Conservation (phyloP, 2,888 invertebrate species). For the Philaethria dido region DNA sequence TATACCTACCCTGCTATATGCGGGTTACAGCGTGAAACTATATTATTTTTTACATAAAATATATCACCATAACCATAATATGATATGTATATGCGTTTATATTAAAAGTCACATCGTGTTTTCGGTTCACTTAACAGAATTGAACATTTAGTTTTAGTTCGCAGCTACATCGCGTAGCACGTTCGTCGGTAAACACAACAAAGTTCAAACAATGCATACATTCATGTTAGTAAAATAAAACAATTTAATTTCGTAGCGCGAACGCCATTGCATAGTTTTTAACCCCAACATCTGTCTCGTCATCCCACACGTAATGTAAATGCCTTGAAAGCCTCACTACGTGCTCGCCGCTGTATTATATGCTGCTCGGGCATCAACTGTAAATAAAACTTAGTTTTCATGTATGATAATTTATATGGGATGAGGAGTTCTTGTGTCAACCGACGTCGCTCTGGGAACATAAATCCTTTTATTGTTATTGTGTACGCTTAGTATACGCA, state of each 20-base stretch:
- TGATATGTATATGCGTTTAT: not conserved
- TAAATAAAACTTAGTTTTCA: not conserved
- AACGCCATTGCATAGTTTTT: slow-evolving; percentile 11
- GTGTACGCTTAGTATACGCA: not conserved
- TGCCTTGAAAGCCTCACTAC: slow-evolving; percentile 9
- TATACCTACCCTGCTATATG: no score
- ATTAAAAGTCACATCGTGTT: not conserved
- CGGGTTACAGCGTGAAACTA: no score
- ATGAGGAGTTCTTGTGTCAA: not conserved
- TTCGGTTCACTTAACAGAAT: not conserved
- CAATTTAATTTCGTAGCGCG: not conserved
- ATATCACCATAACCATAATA: no score
- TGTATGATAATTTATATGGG: not conserved
- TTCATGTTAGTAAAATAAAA: not conserved
- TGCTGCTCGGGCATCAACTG: not conserved
- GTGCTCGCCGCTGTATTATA: not conserved
- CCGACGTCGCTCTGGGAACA: not conserved
- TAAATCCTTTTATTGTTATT: not conserved
- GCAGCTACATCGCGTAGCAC: not conserved
- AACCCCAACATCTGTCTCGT: not conserved
- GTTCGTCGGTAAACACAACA: not conserved
- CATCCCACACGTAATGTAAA: slow-evolving; percentile 8
- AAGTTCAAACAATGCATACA: not conserved
- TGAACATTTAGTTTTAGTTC: not conserved
- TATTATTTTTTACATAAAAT: no score